Base-by-base conservation (phyloP, 2,797 vertebrate genomes). In the Rhinella marina region DNA sequence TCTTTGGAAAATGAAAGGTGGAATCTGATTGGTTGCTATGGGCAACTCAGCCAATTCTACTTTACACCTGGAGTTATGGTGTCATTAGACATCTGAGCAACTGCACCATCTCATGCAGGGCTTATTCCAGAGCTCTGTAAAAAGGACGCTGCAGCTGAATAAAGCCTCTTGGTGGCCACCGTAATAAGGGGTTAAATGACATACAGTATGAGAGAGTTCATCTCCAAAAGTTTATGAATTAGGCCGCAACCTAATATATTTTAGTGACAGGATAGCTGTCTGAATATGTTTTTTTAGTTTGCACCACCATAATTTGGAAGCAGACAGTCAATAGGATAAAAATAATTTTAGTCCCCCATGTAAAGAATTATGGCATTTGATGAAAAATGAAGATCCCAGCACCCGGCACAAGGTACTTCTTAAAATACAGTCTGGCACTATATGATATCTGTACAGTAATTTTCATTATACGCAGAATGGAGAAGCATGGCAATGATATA, bases 281-380 rank as follows among this genome's bases (percentile, higher is more conserved):
- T 68, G 5, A 29, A 68, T 68, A 23, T 29, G 16, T 68, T 68
- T 68, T 68, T 68, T 27, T 27, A 68, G 12, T 68, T 27, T 27
- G 5, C 25, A 72, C 32, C 29, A 32, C 32, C 2, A 32, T 72
- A 25, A 25, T 48, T 32, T 64, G 17, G 59, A 59, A 81, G 79
- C 27, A 11, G 10, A 64, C 59, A 79, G 13, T 64, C 59, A 66
- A 66, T 50, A 21, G 32, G 13, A 64, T n/a, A 64, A 81, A 81
- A 64, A 81, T 81, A 61, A 81, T 81, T 50, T 50, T 66, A 81
- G 21, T n/a, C 29, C 32, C 80, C n/a, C 23, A 81, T 25, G 32
- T 29, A 10, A 25, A 64, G 2, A 81, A 64, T 64, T 41, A 64
- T 23, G 5, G 21, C 59, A 81, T 64, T 59, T 81, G 61, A 11